Evolutionary conservation across 2,888 invertebrate species (phyloP).

Genomic region (Cryptus armator): DNA sequence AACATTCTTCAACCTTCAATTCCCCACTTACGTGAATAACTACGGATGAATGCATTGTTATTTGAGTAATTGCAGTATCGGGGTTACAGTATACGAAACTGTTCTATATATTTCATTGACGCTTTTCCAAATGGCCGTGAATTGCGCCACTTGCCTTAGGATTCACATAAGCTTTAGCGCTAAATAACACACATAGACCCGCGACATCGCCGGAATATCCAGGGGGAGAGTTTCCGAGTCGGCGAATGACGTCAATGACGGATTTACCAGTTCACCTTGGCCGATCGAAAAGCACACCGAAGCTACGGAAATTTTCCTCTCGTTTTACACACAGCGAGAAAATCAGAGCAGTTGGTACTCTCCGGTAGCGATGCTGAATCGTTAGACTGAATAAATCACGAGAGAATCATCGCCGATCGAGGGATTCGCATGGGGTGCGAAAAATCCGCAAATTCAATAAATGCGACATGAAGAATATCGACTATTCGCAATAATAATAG

Average conservation of each 20-base stretch:
- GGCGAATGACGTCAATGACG: slow-evolving; percentile 64
- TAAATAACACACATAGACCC: slow-evolving; percentile 35
- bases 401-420: background rate
- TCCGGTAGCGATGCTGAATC: background rate
- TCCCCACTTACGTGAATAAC: no score
- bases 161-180: background rate
- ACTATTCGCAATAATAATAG: background rate
- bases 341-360: background rate
- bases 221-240: slow-evolving; percentile 11
- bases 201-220: background rate
- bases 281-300: slow-evolving; percentile 28
- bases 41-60: no score
- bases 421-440: background rate
- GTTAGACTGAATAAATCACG: slow-evolving; percentile 3
- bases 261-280: slow-evolving; percentile 60
- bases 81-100: slow-evolving; percentile 20
- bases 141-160: slow-evolving; percentile 36
- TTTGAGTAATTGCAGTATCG: slow-evolving; percentile 34
- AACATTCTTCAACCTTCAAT: background rate
- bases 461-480: slow-evolving; percentile 2
- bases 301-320: slow-evolving; percentile 30
- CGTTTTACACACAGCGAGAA: background rate
- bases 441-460: background rate
- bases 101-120: background rate
- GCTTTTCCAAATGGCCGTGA: slow-evolving; percentile 1